Conservation (phyloP, 2,797 vertebrate species). For the Rhinogobio ventralis region DNA sequence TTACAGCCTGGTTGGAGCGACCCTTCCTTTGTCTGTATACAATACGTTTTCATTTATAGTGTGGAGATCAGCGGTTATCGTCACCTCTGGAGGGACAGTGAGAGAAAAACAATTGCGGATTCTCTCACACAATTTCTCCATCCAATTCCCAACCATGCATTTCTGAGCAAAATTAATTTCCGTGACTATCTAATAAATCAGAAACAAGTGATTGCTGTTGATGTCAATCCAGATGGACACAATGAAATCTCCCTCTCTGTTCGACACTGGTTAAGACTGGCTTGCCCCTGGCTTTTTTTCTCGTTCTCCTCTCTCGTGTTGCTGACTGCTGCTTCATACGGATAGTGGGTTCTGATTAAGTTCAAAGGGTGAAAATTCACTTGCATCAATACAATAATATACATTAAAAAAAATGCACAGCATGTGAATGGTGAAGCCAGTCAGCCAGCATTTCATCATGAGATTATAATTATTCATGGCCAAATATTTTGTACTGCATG, state of each 20-base stretch:
- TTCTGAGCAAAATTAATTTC: constrained; percentile 84
- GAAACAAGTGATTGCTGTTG: constrained; percentile 81
- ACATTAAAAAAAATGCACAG: constrained; percentile 13
- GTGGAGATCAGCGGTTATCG: constrained; percentile 82
- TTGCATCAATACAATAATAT: not conserved
- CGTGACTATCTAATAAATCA: constrained; percentile 82
- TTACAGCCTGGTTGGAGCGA: constrained; percentile 71
- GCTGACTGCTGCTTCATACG: constrained; percentile 59
- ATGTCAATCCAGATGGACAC: constrained; percentile 74
- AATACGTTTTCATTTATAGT: constrained; percentile 81
- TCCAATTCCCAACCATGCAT: constrained; percentile 83
- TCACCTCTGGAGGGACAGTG: constrained; percentile 72
- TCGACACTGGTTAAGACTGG: constrained; percentile 50
- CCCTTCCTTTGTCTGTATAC: constrained; percentile 68
- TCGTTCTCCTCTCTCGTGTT: constrained; percentile 60
- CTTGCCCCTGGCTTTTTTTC: constrained; percentile 25
- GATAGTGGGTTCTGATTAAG: constrained; percentile 64
- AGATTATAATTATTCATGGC: constrained; percentile 67
- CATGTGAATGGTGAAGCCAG: constrained; percentile 32
- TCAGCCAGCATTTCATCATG: constrained; percentile 51
- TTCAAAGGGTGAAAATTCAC: not conserved
- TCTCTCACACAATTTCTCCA: constrained; percentile 81
- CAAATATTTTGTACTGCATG: constrained; percentile 66
- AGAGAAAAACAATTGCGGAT: constrained; percentile 73
- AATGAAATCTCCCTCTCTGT: constrained; percentile 71